A percentile compares a stretch with the other conserved stretches of the same genome.
Evolutionary conservation across 2,113 vertebrate species (phyloP).

Genomic region (Onychostruthus taczanowskii): DNA sequence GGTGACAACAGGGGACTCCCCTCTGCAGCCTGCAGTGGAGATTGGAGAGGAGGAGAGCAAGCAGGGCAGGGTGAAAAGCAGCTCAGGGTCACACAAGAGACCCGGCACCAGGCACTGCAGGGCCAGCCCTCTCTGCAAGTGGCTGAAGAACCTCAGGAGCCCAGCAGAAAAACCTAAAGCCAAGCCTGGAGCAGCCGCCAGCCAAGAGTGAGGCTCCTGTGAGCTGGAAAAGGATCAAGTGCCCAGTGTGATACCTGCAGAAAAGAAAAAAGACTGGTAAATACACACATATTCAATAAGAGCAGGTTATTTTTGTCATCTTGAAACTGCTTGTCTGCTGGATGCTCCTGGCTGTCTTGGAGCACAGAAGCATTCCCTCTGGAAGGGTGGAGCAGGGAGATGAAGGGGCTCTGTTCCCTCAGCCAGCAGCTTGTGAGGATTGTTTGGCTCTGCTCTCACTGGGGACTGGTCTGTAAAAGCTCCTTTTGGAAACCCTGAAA

Average conservation of each 20-base stretch:
- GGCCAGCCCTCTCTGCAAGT: conserved; percentile 23
- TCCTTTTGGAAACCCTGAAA: not conserved
- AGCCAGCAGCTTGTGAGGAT: not conserved
- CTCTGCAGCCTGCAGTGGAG: accelerated
- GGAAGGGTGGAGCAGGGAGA: not conserved
- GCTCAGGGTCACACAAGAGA: accelerated
- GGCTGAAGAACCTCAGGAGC: not conserved
- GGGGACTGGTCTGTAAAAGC: not conserved
- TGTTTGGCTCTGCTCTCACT: not conserved
- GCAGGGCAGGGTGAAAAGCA: accelerated
- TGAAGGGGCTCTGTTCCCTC: not conserved
- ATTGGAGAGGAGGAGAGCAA: accelerated
- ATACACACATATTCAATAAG: accelerated
- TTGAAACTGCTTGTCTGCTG: not conserved
- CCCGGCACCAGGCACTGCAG: not conserved
- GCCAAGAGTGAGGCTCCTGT: not conserved
- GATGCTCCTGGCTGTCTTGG: not conserved
- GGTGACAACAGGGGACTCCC: not conserved
- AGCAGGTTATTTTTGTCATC: not conserved
- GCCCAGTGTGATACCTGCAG: accelerated
- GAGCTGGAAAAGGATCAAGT: not conserved
- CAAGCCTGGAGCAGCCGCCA: not conserved
- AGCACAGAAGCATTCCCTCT: not conserved
- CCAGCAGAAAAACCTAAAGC: not conserved
- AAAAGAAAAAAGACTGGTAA: not conserved